A percentile compares a stretch with the other conserved stretches of the same genome.
Evolutionary conservation across 2,797 vertebrate genomes (phyloP).

Genomic region (Myotis vivesi): DNA sequence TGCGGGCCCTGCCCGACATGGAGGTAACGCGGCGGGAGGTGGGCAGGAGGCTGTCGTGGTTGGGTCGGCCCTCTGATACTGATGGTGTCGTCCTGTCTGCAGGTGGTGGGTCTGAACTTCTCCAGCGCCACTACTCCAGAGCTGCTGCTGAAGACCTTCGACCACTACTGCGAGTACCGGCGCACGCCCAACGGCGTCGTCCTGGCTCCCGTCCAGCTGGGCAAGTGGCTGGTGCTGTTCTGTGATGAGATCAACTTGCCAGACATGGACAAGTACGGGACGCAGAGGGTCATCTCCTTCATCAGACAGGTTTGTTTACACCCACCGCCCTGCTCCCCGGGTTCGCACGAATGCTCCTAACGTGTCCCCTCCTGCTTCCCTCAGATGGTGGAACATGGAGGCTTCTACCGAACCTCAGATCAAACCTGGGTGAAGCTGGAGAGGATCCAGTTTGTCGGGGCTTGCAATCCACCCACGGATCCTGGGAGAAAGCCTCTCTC

Average conservation of each 20-base stretch:
- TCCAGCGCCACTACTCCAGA: slow-evolving; percentile 99
- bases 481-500: slow-evolving; percentile 98
- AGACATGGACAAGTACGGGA: slow-evolving; percentile 99
- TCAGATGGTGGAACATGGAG: slow-evolving; percentile 99
- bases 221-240: slow-evolving; percentile 99
- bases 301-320: slow-evolving; percentile 92
- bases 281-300: slow-evolving; percentile 99
- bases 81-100: not conserved
- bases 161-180: slow-evolving; percentile 98
- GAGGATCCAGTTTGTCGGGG: slow-evolving; percentile 99
- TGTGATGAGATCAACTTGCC: slow-evolving; percentile 99
- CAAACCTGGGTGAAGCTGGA: slow-evolving; percentile 99
- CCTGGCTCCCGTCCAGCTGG: slow-evolving; percentile 95
- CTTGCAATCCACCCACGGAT: slow-evolving; percentile 98
- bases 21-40: slow-evolving; percentile 87
- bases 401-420: slow-evolving; percentile 98
- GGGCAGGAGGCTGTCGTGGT: rapidly evolving
- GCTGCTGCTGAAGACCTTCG: slow-evolving; percentile 97
- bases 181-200: slow-evolving; percentile 97
- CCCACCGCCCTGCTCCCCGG: not conserved
- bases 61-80: not conserved
- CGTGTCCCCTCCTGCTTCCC: rapidly evolving
- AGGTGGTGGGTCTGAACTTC: slow-evolving; percentile 99
- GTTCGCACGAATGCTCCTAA: not conserved
- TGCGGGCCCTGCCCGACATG: slow-evolving; percentile 98